A percentile compares a stretch with the other conserved stretches of the same genome.
phyloP scores from a whole-genome alignment of 2,113 vertebrate species.

The Rhabdornis inornatus region DNA sequence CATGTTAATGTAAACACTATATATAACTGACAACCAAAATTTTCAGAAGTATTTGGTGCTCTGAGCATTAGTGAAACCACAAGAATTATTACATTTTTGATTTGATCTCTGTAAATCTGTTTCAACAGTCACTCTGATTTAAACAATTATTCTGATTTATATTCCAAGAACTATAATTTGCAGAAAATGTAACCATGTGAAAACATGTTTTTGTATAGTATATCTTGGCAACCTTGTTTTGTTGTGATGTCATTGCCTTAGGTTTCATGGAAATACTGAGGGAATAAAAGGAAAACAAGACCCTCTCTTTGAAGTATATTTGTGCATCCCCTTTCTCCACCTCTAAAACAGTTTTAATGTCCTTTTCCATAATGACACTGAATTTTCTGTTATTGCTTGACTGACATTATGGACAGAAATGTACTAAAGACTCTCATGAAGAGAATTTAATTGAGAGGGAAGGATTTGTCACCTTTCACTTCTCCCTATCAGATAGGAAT shows the following conservation, averaged over 20 bases:
- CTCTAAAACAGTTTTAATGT: conserved; percentile 16
- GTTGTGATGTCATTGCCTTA: conserved; percentile 78
- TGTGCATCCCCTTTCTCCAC: neutral
- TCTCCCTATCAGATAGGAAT: conserved; percentile 1
- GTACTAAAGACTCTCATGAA: neutral
- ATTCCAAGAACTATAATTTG: conserved; percentile 80
- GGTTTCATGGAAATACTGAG: conserved; percentile 71
- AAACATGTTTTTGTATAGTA: conserved; percentile 76
- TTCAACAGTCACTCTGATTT: conserved; percentile 82
- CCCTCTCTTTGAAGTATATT: conserved; percentile 56
- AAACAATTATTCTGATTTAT: conserved; percentile 86
- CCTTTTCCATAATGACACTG: neutral
- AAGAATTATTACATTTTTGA: conserved; percentile 82
- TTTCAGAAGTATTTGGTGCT: conserved; percentile 78
- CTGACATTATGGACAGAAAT: neutral
- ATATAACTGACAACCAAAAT: conserved; percentile 79
- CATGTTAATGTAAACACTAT: conserved; percentile 81
- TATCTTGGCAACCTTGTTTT: conserved; percentile 78
- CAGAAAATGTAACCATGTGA: conserved; percentile 83
- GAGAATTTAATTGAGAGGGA: conserved; percentile 4
- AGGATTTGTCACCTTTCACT: neutral
- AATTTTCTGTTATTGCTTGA: conserved; percentile 36
- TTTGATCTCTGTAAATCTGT: conserved; percentile 84
- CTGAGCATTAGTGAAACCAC: conserved; percentile 74
- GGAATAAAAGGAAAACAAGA: conserved; percentile 59